Base-by-base conservation (phyloP, 92 coral and sea anemone species). In the Scolanthus callimorphus region DNA sequence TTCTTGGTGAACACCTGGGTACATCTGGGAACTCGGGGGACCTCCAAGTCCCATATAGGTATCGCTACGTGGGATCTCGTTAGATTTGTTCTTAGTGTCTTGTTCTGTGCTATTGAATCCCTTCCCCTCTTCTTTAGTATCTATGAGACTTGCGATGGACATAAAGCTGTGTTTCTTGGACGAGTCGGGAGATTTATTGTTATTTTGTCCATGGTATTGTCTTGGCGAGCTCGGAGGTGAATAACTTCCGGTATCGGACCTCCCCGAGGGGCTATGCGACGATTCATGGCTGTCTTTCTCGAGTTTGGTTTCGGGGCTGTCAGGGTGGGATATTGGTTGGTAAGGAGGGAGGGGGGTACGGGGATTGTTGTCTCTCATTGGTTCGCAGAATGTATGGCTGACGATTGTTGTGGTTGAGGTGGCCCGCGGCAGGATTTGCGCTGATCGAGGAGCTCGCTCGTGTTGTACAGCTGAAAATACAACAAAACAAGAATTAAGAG, bases 401-500 rank as follows among this genome's bases (percentile, higher is more conserved):
- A 68, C 75, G 30, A 68, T 71, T 24, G 76, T 51, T 11, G 51
- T 57, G 59, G 63, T 55, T 11, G 75, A 54, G 3, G 75, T 68
- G 17, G 75, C 62, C 25, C 75, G 63, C 9, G 88, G 83, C 12
- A 83, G 80, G 15, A 84, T 84, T 31, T 85, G 89, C 11, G 96
- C 81, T 25, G 98, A 88, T 17, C 98, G 88, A 21, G 98, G 98
- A 1, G 98, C 98, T 1, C 98, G 74, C 61, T 92, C 98, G 71
- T 92, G 98, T 64, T 92, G 98, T 3, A 92, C 98, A 43, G 98
- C 98, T 92, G 71, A 13, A 77, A 65, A n/a, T n/a, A n/a, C n/a
- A n/a, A n/a, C n/a, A n/a, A n/a, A n/a, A n/a, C n/a, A n/a, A n/a
- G n/a, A n/a, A n/a, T n/a, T n/a, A n/a, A n/a, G n/a, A n/a, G n/a